These are phyloP conservation scores for Felis catus DNA, from an alignment of 2,113 vertebrate genomes.

Conservation along the genomic window F.catus_Fca126_mat1.0 CM031426.1:44217501-44218000, in stretches of 20 bases:
- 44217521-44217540: not conserved
- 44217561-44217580: not conserved
- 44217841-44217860: not conserved
- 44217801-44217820: not conserved
- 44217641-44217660: not conserved
- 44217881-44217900: not conserved
- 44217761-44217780: not conserved
- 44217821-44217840: not conserved
- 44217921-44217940: not conserved
- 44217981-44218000: not conserved
- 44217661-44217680: not conserved
- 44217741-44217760: not conserved
- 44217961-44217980: slow-evolving; percentile 29
- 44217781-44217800: not conserved
- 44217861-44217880: not conserved
- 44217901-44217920: not conserved
- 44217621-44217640: not conserved
- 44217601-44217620: not conserved
- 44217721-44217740: not conserved
- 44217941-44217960: not conserved
- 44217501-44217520: not conserved
- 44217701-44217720: not conserved
- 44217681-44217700: not conserved
- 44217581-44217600: not conserved
- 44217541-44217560: not conserved